Conservation (phyloP, 2,113 vertebrate genomes). For the human (Homo sapiens) region DNA sequence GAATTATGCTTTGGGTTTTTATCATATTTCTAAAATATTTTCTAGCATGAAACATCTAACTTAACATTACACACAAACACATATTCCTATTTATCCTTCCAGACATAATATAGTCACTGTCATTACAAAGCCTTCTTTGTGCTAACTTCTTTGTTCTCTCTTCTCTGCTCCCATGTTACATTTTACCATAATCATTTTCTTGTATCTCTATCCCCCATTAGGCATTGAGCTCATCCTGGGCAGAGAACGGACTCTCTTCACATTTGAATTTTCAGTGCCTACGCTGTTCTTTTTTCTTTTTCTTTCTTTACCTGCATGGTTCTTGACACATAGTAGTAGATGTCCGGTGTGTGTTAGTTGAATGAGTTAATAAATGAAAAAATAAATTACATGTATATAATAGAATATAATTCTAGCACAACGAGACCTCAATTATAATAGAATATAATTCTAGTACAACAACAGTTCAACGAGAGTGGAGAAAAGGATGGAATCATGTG, state of each 20-base stretch:
- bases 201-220: not conserved
- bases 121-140: not conserved
- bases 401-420: not conserved
- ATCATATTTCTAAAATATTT: conserved; percentile 36
- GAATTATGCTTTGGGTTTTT: conserved; percentile 8
- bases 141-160: not conserved
- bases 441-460: not conserved
- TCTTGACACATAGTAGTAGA: not conserved
- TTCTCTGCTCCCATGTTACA: not conserved
- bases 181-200: not conserved
- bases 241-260: not conserved
- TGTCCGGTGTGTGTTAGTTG: not conserved
- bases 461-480: not conserved
- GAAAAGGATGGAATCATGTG: not conserved
- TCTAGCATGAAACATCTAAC: not conserved
- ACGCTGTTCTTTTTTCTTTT: no score
- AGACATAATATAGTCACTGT: not conserved
- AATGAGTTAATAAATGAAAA: not conserved
- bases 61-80: not conserved
- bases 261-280: not conserved
- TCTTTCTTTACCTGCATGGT: not conserved
- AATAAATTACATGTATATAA: not conserved
- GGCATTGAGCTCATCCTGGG: not conserved
- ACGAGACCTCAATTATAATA: not conserved
- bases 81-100: not conserved